Percentiles rank a stretch among this genome's conserved stretches.
phyloP scores from a whole-genome alignment of 2,113 vertebrate species.

The Callipepla squamata region DNA sequence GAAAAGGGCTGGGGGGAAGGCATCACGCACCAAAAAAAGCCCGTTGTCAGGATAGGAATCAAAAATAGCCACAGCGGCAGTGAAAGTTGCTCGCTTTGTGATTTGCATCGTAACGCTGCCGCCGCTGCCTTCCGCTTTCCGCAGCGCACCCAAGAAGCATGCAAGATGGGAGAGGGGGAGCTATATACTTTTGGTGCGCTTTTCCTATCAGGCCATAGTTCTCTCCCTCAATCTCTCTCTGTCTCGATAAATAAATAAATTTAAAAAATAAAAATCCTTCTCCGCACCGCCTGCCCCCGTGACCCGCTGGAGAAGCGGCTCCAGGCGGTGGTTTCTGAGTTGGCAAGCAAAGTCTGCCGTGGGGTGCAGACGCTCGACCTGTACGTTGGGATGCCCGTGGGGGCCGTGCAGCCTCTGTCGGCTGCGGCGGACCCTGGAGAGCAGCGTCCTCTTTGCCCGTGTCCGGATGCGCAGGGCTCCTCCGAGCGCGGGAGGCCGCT shows the following conservation, averaged over 20 bases:
- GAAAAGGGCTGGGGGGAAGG: not conserved
- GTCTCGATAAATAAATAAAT: not conserved
- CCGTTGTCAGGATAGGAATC: not conserved
- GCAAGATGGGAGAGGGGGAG: not conserved
- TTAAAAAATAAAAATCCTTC: not conserved
- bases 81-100: conserved; percentile 45
- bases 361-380: no score
- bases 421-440: not conserved
- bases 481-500: rapidly evolving
- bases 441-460: not conserved
- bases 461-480: rapidly evolving
- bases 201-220: not conserved
- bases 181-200: not conserved
- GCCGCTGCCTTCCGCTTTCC: not conserved
- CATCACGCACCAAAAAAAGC: not conserved
- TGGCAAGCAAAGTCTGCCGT: no score
- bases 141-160: not conserved
- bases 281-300: no score
- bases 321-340: no score
- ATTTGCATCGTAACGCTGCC: not conserved
- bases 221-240: not conserved
- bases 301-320: no score
- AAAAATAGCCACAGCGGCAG: not conserved
- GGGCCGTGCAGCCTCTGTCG: no score
- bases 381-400: no score